Percentiles rank a stretch among this genome's conserved stretches.
These are phyloP conservation scores for Acanthornis magna DNA, from an alignment of 2,797 vertebrate genomes.

Conservation along the genomic window DNA sequence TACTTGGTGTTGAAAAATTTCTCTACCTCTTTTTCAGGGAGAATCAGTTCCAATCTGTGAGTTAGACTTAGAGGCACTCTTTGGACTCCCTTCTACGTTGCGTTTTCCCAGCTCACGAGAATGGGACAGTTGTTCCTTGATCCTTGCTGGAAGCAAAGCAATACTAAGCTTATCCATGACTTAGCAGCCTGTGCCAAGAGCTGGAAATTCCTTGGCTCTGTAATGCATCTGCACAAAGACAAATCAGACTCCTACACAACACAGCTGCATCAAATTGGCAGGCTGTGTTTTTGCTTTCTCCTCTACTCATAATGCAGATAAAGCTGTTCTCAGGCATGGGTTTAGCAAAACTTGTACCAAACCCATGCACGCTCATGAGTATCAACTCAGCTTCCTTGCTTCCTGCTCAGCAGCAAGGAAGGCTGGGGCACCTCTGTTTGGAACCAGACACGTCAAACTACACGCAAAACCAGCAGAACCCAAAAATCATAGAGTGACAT, in stretches of 20 bases:
- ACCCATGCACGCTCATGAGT: accelerated
- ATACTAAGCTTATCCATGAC: not conserved
- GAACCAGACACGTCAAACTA: accelerated
- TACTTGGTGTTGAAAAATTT: not conserved
- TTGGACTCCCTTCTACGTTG: not conserved
- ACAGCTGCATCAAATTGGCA: not conserved
- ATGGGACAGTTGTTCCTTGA: not conserved
- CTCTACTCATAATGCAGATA: not conserved
- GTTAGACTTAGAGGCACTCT: not conserved
- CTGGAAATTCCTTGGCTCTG: not conserved
- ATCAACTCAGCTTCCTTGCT: not conserved
- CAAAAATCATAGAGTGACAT: not conserved
- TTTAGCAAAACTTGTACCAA: not conserved
- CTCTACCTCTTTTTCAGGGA: not conserved
- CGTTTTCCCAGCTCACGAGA: not conserved
- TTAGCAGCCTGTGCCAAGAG: not conserved
- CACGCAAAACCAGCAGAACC: not conserved
- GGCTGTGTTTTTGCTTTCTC: not conserved
- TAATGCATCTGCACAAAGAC: not conserved
- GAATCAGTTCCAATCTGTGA: not conserved
- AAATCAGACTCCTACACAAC: not conserved
- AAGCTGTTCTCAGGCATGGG: not conserved
- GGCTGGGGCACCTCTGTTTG: not conserved
- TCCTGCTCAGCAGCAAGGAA: not conserved
- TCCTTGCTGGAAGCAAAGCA: not conserved